Percentiles rank a stretch among this genome's conserved stretches.
Evolutionary conservation across 2,888 invertebrate species (phyloP).

Genomic region (Nymphalis urticae): DNA sequence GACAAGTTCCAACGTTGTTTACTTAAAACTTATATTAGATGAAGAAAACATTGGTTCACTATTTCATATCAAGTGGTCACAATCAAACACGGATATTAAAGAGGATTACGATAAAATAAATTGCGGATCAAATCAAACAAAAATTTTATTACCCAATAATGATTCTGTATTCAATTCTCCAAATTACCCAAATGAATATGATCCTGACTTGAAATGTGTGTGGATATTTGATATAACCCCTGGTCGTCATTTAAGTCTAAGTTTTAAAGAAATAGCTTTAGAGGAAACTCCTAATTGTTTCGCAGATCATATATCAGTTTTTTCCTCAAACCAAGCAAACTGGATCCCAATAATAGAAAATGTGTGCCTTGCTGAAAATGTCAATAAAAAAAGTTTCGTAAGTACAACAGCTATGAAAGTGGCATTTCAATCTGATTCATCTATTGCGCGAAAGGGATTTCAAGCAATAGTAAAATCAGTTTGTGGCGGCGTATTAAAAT

Average conservation of each 20-base stretch:
- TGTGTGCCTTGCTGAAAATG: conserved; percentile 76
- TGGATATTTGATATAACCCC: conserved; percentile 86
- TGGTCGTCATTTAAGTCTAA: conserved; percentile 83
- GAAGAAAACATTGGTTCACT: conserved; percentile 68
- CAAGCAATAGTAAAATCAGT: conserved; percentile 75
- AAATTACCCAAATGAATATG: conserved; percentile 88
- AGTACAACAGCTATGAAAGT: conserved; percentile 83
- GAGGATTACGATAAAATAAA: conserved; percentile 46
- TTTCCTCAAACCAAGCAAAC: conserved; percentile 73
- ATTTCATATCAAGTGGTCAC: conserved; percentile 62
- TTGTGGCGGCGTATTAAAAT: conserved; percentile 87
- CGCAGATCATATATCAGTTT: conserved; percentile 84
- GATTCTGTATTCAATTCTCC: conserved; percentile 83
- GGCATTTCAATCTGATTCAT: conserved; percentile 84
- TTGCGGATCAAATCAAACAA: conserved; percentile 65
- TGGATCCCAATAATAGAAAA: conserved; percentile 79
- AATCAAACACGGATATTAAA: conserved; percentile 40
- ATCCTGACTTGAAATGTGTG: conserved; percentile 82
- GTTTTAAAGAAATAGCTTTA: conserved; percentile 81
- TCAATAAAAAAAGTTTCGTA: conserved; percentile 56
- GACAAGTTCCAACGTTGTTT: conserved; percentile 82
- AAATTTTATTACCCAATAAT: conserved; percentile 47
- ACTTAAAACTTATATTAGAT: conserved; percentile 76
- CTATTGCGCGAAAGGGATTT: conserved; percentile 86
- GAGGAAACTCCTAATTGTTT: conserved; percentile 81